Evolutionary conservation across 1,140 invertebrate species (phyloP).

Genomic region (Meloidogyne exigua): DNA sequence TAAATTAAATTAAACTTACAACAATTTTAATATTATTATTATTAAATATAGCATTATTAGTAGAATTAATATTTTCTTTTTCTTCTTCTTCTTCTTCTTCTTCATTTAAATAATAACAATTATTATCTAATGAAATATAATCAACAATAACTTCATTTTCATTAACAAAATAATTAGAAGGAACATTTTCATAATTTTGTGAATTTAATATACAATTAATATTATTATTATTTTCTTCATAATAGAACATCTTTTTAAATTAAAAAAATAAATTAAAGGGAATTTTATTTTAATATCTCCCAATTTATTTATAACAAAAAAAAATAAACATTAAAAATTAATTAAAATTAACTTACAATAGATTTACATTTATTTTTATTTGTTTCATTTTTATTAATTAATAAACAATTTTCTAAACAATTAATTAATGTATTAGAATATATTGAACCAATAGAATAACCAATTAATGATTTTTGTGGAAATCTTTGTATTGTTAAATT

Average conservation of each 20-base stretch:
- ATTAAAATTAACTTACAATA: conserved; percentile 28
- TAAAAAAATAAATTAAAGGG: background rate
- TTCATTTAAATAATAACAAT: conserved; percentile 22
- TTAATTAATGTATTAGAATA: conserved; percentile 42
- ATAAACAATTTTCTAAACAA: conserved; percentile 46
- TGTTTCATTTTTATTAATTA: conserved; percentile 12
- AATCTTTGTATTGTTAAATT: conserved; percentile 18
- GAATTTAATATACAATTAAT: conserved; percentile 48
- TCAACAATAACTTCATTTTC: conserved; percentile 45
- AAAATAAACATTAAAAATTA: conserved; percentile 18
- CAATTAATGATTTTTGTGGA: conserved; percentile 45
- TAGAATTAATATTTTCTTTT: background rate
- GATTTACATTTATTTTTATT: conserved; percentile 29
- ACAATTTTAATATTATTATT: background rate
- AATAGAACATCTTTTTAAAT: background rate
- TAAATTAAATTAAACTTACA: background rate
- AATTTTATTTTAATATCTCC: background rate
- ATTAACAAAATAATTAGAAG: conserved; percentile 43
- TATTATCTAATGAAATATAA: conserved; percentile 45
- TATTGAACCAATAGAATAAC: conserved; percentile 30
- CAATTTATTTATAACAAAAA: too few species aligned
- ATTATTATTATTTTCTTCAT: conserved; percentile 21
- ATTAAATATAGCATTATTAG: background rate
- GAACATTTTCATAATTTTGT: conserved; percentile 31
- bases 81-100: background rate